Evolutionary conservation across 2,113 vertebrate genomes (phyloP), one percentile per base, ranked within the genome.

Genomic region (Australoheros scitulus): DNA sequence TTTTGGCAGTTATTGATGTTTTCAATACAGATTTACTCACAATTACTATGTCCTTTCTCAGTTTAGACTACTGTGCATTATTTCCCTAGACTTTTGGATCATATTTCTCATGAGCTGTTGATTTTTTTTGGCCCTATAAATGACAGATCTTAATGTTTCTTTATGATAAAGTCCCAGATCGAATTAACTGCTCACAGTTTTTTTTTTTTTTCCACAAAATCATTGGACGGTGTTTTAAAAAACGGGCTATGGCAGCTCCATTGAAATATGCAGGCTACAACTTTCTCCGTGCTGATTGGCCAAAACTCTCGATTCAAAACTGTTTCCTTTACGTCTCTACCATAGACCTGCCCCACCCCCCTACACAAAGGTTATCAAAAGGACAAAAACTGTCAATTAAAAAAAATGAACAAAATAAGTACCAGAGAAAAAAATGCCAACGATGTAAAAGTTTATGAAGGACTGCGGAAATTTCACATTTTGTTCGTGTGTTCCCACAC

Each of bases 271-370:
- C 36, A 82, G 61, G 61, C 76, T 41, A 8, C 2, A 2, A 64
- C 13, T 56, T 74, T 18, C 29, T 15, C 7, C 9, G 38, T 5
- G 18, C 52, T 58, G 77, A 91, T 87, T 89, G 85, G 90, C 13
- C 20, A 59, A 60, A 76, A 52, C 26, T 70, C 9, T 52, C 29
- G 24, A 70, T 70, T 70, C 43, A 70, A 70, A 70, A 70, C 32
- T 7, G 10, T 52, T 50, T 70, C 65, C 43, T 52, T 10, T 32
- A 52, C 10, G 17, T 17, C 43, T 70, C 47, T 52, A 20, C 11
- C 65, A 4, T 15, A 70, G 65, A 52, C 9, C 10, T 70, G 24
- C 3, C 43, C 43, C 65, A 29, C 65, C 41, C 34, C 10, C 15
- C 0, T 29, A 26, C 17, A 52, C 15, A 52, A 50, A 70, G 43